Conservation (phyloP, 2,113 vertebrate species). For the Sterna hirundo region DNA sequence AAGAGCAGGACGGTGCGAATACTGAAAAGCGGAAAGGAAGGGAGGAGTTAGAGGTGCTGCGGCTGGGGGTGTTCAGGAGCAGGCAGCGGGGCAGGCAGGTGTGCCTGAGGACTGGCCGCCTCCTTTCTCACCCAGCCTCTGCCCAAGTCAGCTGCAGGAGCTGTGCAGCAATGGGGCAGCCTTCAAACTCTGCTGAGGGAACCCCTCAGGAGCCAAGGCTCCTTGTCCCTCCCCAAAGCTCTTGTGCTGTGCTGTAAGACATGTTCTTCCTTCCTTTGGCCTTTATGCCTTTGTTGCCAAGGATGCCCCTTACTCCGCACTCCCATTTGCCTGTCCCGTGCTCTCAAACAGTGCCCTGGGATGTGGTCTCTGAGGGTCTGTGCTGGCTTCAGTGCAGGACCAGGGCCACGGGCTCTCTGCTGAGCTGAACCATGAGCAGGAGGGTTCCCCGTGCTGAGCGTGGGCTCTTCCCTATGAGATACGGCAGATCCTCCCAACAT, state of each 20-base stretch:
- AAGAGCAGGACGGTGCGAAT: conserved; percentile 43
- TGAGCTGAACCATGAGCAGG: neutral
- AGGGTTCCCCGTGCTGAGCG: neutral
- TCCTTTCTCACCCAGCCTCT: neutral
- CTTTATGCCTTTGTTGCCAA: neutral
- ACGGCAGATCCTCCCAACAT: neutral
- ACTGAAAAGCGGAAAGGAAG: neutral
- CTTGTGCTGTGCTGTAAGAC: no score
- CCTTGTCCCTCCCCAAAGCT: neutral
- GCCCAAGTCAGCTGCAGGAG: neutral
- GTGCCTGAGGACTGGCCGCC: neutral
- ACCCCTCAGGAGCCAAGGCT: neutral
- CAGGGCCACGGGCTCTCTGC: fast-evolving
- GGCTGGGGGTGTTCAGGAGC: neutral
- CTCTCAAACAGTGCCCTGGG: neutral
- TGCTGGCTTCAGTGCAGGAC: neutral
- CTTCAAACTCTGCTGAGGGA: neutral
- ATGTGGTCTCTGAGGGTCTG: neutral
- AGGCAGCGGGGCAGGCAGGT: neutral
- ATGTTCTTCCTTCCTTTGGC: neutral
- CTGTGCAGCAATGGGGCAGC: neutral
- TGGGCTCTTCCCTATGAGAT: neutral
- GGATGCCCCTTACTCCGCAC: neutral
- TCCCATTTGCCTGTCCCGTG: neutral
- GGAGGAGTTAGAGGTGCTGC: neutral